Percentiles rank a stretch among this genome's conserved stretches.
Evolutionary conservation across 2,888 invertebrate genomes (phyloP).

Genomic region (Lasioglossum morio): DNA sequence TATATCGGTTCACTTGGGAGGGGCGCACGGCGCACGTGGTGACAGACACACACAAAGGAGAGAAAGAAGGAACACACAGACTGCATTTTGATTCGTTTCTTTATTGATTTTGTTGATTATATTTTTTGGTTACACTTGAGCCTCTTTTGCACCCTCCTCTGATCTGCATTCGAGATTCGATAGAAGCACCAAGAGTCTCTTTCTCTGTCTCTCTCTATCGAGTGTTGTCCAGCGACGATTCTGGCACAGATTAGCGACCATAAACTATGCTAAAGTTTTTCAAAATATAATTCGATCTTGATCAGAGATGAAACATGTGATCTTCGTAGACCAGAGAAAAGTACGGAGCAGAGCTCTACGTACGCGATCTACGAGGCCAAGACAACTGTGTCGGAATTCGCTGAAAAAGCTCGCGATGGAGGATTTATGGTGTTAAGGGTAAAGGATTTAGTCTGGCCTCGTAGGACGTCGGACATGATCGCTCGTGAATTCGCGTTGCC

Average conservation of each 20-base stretch:
- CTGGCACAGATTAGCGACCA: constrained; percentile 30
- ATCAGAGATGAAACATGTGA: not conserved
- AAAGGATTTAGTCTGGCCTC: not conserved
- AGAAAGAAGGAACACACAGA: constrained; percentile 51
- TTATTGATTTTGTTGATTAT: constrained; percentile 36
- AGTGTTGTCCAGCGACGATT: constrained; percentile 54
- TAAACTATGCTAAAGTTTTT: not conserved
- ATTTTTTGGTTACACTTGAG: constrained; percentile 71
- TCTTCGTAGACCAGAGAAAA: not conserved
- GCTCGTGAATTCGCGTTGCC: constrained; percentile 27
- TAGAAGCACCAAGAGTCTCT: constrained; percentile 76
- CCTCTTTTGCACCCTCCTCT: constrained; percentile 78
- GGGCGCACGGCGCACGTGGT: constrained; percentile 69
- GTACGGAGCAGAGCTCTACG: not conserved
- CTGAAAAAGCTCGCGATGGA: not conserved
- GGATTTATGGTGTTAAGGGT: not conserved
- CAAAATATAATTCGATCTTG: not conserved
- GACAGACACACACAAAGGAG: constrained; percentile 57
- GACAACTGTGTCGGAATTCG: not conserved
- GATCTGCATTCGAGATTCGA: constrained; percentile 77
- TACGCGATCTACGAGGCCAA: not conserved
- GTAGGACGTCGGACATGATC: not conserved
- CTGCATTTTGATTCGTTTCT: constrained; percentile 66
- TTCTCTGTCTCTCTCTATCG: constrained; percentile 65
- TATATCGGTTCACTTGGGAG: constrained; percentile 40